These are phyloP conservation scores for Distichodus sexfasciatus DNA, from an alignment of 2,797 vertebrate species.

Conservation along the genomic window DNA sequence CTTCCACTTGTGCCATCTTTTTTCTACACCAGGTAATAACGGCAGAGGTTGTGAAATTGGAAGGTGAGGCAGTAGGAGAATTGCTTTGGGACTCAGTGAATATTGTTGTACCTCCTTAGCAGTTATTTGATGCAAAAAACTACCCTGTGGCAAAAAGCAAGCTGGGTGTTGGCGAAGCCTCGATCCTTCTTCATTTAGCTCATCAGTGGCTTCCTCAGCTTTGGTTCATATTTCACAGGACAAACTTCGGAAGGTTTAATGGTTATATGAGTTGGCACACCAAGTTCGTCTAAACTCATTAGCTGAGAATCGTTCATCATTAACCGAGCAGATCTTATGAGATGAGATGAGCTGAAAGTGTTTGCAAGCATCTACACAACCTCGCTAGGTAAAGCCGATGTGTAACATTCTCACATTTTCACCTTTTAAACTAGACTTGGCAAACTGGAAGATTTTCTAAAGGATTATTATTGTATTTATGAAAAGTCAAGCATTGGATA, in stretches of 20 bases:
- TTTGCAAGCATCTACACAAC: not conserved
- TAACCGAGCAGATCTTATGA: not conserved
- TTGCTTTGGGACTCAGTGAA: not conserved
- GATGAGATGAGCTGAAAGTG: not conserved
- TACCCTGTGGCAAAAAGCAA: not conserved
- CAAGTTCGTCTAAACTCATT: not conserved
- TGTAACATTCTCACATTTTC: no score
- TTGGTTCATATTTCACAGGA: not conserved
- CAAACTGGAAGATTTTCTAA: no score
- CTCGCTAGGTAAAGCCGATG: not conserved
- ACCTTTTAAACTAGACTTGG: no score
- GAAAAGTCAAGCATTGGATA: no score
- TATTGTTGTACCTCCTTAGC: conserved; percentile 13
- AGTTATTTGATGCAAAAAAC: conserved; percentile 3
- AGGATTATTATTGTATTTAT: no score
- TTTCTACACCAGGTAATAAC: conserved; percentile 29
- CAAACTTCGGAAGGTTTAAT: conserved; percentile 6
- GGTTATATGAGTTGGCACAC: not conserved
- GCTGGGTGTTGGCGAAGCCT: not conserved
- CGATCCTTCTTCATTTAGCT: conserved; percentile 19
- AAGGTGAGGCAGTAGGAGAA: conserved; percentile 6
- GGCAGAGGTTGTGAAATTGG: conserved; percentile 8
- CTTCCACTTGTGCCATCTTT: conserved; percentile 24
- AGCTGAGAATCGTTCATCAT: not conserved
- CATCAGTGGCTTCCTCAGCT: not conserved